phyloP scores from a whole-genome alignment of 30 jellyfish, hydroid and myxozoan genomes.

The Hydractinia echinata region DNA sequence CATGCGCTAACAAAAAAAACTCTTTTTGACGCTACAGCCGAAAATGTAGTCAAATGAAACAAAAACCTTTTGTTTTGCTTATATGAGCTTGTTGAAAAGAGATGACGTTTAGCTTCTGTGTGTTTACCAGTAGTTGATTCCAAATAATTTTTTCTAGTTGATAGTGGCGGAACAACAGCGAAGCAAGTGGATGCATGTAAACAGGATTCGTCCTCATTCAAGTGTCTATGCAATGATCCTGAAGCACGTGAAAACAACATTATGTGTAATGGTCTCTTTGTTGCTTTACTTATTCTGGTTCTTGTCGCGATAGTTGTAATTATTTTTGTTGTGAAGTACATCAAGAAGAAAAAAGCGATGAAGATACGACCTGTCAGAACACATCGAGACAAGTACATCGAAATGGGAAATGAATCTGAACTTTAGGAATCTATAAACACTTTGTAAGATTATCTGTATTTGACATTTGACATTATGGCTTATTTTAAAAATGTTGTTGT shows the following conservation, averaged over 20 bases:
- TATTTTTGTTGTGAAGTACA: conserved; percentile 67
- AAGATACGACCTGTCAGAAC: conserved; percentile 80
- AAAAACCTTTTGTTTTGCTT: too few relatives aligned
- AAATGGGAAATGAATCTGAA: conserved; percentile 90
- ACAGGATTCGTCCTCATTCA: conserved; percentile 51
- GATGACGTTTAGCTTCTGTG: too few relatives aligned
- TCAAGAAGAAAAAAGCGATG: conserved; percentile 56
- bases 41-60: too few relatives aligned
- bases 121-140: too few relatives aligned
- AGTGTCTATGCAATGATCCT: conserved; percentile 72
- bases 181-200: conserved; percentile 59
- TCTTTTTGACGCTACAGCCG: too few relatives aligned
- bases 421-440: conserved; percentile 26
- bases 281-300: conserved; percentile 68
- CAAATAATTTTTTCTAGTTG: neutral
- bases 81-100: too few relatives aligned
- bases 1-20: too few relatives aligned
- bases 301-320: conserved; percentile 80
- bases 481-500: neutral
- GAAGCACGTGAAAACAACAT: conserved; percentile 64
- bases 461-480: conserved; percentile 1
- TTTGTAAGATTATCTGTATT: neutral
- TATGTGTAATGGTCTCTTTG: conserved; percentile 90
- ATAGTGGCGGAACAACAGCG: neutral
- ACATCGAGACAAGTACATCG: conserved; percentile 80